These are phyloP conservation scores for Lochmaea crataegi DNA, from an alignment of 2,888 invertebrate species.

Conservation along the genomic window DNA sequence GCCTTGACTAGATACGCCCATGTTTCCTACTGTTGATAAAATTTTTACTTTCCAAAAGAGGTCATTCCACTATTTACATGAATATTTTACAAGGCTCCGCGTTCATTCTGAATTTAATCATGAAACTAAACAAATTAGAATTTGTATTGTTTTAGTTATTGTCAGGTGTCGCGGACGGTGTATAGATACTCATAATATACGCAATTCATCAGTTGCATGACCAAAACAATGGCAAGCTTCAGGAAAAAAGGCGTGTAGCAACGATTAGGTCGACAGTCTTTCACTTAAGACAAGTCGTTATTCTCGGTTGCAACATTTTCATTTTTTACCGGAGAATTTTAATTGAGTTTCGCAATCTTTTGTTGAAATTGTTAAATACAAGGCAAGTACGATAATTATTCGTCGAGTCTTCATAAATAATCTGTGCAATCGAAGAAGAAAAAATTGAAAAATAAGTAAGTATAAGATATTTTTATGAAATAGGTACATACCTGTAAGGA, in stretches of 20 bases:
- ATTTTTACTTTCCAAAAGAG: not conserved
- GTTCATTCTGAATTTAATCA: not conserved
- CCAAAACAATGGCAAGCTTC: slow-evolving; percentile 40
- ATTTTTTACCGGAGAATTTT: not conserved
- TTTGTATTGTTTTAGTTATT: slow-evolving; percentile 34
- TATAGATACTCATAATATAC: not conserved
- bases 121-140: slow-evolving; percentile 13
- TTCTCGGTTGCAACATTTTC: slow-evolving; percentile 1
- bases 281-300: slow-evolving; percentile 14
- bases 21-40: not conserved
- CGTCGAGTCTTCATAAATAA: not conserved
- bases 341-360: slow-evolving; percentile 5
- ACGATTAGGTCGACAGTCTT: slow-evolving; percentile 40
- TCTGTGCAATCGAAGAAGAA: too few species aligned
- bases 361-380: slow-evolving; percentile 7
- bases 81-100: slow-evolving; percentile 18
- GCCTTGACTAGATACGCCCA: not conserved
- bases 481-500: too few species aligned
- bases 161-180: slow-evolving; percentile 24
- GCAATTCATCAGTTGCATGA: slow-evolving; percentile 26
- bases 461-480: not conserved
- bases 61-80: not conserved
- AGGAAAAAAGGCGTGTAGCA: slow-evolving; percentile 35
- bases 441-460: not conserved
- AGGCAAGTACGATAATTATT: not conserved